These are phyloP conservation scores for Drosophila nikananu DNA, from an alignment of 1,140 invertebrate species.

Conservation along the genomic window DNA sequence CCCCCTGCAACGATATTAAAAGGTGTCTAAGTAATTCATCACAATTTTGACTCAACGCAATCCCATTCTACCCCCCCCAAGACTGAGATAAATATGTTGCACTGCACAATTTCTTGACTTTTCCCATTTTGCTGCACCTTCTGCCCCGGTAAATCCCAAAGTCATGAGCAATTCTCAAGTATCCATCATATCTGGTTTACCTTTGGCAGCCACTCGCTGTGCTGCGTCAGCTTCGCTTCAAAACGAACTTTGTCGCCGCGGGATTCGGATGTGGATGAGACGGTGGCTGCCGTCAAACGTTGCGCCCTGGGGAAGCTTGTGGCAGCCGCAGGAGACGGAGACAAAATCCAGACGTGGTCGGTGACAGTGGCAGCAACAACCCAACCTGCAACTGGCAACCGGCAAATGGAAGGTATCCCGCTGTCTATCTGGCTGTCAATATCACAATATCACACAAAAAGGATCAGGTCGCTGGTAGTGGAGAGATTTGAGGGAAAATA, in stretches of 20 bases:
- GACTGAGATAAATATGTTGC: slow-evolving; percentile 1
- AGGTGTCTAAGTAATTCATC: background rate
- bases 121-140: slow-evolving; percentile 18
- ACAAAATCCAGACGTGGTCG: slow-evolving; percentile 32
- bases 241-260: slow-evolving; percentile 45
- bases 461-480: slow-evolving; percentile 43
- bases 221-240: slow-evolving; percentile 11
- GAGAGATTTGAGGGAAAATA: slow-evolving; percentile 69
- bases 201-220: slow-evolving; percentile 26
- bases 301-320: slow-evolving; percentile 34
- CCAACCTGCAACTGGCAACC: slow-evolving; percentile 19
- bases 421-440: slow-evolving; percentile 79
- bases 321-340: slow-evolving; percentile 12
- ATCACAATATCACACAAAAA: slow-evolving; percentile 50
- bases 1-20: background rate
- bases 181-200: slow-evolving; percentile 42
- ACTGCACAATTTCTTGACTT: slow-evolving; percentile 13
- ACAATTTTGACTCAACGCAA: background rate
- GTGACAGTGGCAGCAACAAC: slow-evolving; percentile 25
- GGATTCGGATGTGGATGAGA: slow-evolving; percentile 3
- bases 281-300: slow-evolving; percentile 44
- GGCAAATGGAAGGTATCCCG: slow-evolving; percentile 41
- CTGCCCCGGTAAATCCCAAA: slow-evolving; percentile 1
- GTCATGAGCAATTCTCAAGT: slow-evolving; percentile 20
- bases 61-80: background rate